These are phyloP conservation scores for Brienomyrus longianalis DNA, from an alignment of 2,113 vertebrate genomes.

Conservation along the genomic window DNA sequence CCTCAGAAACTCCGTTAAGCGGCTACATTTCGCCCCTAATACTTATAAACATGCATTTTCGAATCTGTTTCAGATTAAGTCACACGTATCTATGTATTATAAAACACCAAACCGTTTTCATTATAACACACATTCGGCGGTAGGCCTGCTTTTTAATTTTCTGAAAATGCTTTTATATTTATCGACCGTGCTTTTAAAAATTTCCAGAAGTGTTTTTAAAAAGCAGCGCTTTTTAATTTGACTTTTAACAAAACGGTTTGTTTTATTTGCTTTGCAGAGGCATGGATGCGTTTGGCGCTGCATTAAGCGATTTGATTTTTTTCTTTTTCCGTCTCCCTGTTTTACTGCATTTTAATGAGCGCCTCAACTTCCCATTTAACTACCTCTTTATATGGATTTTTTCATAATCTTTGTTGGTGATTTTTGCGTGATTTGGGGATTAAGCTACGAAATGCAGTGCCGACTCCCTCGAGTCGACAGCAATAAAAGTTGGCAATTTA, in stretches of 20 bases:
- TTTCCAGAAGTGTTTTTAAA: not conserved
- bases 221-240: not conserved
- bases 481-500: not conserved
- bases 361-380: not conserved
- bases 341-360: constrained; percentile 4
- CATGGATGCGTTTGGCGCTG: not conserved
- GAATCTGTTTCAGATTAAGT: not conserved
- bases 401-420: not conserved
- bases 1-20: not conserved
- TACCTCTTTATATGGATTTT: not conserved
- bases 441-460: not conserved
- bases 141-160: not conserved
- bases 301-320: not conserved
- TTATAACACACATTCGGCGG: not conserved
- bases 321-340: not conserved
- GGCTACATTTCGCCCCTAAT: not conserved
- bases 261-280: not conserved
- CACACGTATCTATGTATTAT: not conserved
- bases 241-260: not conserved
- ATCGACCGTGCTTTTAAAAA: not conserved
- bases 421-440: not conserved
- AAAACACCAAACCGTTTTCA: not conserved
- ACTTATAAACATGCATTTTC: not conserved
- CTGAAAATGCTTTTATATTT: not conserved
- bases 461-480: not conserved